A percentile compares a stretch with the other conserved stretches of the same genome.
phyloP scores from a whole-genome alignment of 2,888 invertebrate genomes.

The Archips crataeganus region DNA sequence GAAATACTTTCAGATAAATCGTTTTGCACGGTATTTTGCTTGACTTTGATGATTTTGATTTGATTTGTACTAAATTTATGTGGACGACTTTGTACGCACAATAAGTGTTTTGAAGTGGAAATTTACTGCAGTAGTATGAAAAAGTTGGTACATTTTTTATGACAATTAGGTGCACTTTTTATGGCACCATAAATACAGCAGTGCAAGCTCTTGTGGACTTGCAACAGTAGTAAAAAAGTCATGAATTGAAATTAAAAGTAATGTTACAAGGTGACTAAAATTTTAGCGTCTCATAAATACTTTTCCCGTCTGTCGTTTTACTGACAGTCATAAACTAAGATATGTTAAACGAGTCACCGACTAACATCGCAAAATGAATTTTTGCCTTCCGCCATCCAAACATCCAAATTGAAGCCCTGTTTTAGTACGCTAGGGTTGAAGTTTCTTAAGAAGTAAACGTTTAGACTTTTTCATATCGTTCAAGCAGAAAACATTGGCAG shows the following conservation, averaged over 20 bases:
- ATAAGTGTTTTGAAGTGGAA: not conserved
- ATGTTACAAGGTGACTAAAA: constrained; percentile 61
- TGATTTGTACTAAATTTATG: not conserved
- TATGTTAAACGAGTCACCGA: constrained; percentile 74
- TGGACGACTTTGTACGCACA: not conserved
- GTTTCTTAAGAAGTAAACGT: constrained; percentile 47
- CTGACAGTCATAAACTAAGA: constrained; percentile 73
- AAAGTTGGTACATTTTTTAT: too few relatives aligned
- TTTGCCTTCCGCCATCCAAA: constrained; percentile 51
- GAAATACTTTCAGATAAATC: not conserved
- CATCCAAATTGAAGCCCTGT: constrained; percentile 52
- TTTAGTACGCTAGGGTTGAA: constrained; percentile 49
- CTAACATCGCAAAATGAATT: constrained; percentile 75
- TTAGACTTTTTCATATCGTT: constrained; percentile 81
- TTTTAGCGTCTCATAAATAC: constrained; percentile 72
- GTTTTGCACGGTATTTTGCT: not conserved
- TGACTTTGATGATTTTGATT: not conserved
- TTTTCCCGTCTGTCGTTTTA: constrained; percentile 66
- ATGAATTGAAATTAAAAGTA: constrained; percentile 50
- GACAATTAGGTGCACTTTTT: not conserved
- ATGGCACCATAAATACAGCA: not conserved
- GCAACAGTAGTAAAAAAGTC: constrained; percentile 19
- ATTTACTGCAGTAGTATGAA: too few relatives aligned
- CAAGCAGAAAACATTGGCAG: constrained; percentile 78
- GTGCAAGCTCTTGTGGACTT: not conserved